Percentiles rank a stretch among this genome's conserved stretches.
Conservation (phyloP, 2,113 vertebrate genomes). For the Centropus unirufus region DNA sequence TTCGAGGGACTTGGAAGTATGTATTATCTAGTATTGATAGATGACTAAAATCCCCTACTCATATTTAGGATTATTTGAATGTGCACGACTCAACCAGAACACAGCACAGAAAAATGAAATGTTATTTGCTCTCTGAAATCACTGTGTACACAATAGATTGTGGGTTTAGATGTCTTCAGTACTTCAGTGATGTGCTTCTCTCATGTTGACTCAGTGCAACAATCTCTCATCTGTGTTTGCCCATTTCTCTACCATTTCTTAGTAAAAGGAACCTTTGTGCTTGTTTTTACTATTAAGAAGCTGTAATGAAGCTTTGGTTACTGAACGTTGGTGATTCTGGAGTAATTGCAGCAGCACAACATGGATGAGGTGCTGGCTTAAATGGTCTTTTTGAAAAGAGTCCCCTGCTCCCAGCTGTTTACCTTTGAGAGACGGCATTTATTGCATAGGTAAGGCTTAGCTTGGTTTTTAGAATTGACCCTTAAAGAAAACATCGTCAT, state of each 20-base stretch:
- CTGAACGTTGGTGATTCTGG: background rate
- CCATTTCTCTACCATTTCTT: background rate
- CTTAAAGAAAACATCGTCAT: accelerated
- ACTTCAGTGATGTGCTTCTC: background rate
- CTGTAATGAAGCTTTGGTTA: background rate
- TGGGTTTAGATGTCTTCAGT: constrained; percentile 22
- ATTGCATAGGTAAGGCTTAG: background rate
- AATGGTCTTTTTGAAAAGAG: accelerated
- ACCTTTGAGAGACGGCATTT: accelerated
- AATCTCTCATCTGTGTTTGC: constrained; percentile 18
- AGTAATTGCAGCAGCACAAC: accelerated
- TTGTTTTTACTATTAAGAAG: background rate
- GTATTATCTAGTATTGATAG: constrained; percentile 48
- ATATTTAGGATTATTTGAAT: background rate
- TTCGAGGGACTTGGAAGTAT: constrained; percentile 64
- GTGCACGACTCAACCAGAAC: background rate
- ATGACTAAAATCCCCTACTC: constrained; percentile 20
- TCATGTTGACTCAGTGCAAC: constrained; percentile 25
- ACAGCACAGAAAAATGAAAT: constrained; percentile 3
- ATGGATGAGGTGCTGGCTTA: background rate
- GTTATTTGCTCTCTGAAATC: constrained; percentile 47
- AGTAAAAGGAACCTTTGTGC: background rate
- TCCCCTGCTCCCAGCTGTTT: background rate
- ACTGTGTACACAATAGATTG: constrained; percentile 46
- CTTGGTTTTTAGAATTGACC: background rate